A percentile compares a stretch with the other conserved stretches of the same genome.
phyloP scores from a whole-genome alignment of 2,888 invertebrate species.

The Epistrophe eligans region DNA sequence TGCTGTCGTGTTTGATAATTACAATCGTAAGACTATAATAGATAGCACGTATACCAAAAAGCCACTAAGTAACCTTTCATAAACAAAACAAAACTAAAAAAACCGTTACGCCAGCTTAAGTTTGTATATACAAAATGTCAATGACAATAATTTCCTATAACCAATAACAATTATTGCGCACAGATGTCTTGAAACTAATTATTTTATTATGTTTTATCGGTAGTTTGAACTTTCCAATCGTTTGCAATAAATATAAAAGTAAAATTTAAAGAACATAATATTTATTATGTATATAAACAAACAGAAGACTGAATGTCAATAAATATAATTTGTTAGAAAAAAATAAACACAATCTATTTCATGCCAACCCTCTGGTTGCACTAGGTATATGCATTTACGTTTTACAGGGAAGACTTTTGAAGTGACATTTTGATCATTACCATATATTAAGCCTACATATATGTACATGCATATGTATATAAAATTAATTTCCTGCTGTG shows the following conservation, averaged over 20 bases:
- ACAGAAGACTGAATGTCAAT: constrained; percentile 19
- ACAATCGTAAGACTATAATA: constrained; percentile 43
- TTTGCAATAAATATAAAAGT: neutral
- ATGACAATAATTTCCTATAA: constrained; percentile 1
- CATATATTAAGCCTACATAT: neutral
- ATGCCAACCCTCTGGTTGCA: neutral
- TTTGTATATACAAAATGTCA: constrained; percentile 20
- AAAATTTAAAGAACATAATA: neutral
- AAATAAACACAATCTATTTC: neutral
- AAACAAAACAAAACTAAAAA: neutral
- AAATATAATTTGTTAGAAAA: neutral
- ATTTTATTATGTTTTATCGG: neutral
- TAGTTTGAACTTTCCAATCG: constrained; percentile 18
- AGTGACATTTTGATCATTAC: constrained; percentile 15
- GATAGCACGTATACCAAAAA: constrained; percentile 52
- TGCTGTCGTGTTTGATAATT: constrained; percentile 33
- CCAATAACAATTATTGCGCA: neutral
- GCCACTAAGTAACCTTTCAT: constrained; percentile 34
- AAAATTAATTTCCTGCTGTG: constrained; percentile 52
- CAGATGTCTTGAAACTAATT: constrained; percentile 23
- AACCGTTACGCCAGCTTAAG: constrained; percentile 31
- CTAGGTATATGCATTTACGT: neutral
- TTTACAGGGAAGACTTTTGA: neutral
- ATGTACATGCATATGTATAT: neutral
- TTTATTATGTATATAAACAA: neutral